Evolutionary conservation across 2,797 vertebrate species (phyloP).

Genomic region (Eupleurogrammus muticus): DNA sequence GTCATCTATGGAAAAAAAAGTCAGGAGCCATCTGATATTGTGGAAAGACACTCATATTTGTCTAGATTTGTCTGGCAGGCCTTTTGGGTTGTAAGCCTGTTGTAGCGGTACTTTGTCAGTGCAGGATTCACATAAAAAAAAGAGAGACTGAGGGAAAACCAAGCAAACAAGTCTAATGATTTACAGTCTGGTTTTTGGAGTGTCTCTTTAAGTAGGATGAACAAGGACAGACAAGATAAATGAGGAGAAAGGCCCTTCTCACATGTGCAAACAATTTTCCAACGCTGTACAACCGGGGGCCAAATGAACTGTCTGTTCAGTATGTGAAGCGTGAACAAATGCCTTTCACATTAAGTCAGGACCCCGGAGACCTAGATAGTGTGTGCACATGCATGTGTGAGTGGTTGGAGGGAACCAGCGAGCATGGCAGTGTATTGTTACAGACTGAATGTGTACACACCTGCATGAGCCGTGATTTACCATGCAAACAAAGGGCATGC

Average conservation of each 20-base stretch:
- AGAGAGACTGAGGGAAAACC: constrained; percentile 14
- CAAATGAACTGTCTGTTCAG: constrained; percentile 69
- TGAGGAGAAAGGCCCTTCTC: constrained; percentile 53
- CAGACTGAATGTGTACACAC: constrained; percentile 27
- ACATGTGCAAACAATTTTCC: constrained; percentile 76
- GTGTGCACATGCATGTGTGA: constrained; percentile 21
- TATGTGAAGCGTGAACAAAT: constrained; percentile 73
- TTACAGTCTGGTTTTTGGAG: constrained; percentile 44
- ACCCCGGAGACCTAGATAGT: constrained; percentile 37
- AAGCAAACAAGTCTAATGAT: constrained; percentile 34
- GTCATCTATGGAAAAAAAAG: constrained; percentile 36
- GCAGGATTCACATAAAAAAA: constrained; percentile 18
- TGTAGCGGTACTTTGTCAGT: constrained; percentile 4
- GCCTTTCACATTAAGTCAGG: constrained; percentile 71
- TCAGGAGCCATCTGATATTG: constrained; percentile 9
- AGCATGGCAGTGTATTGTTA: constrained; percentile 23
- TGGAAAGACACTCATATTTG: constrained; percentile 5
- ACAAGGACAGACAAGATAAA: constrained; percentile 65
- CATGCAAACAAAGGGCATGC: constrained; percentile 59
- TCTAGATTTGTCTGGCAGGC: constrained; percentile 6
- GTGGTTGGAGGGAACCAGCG: neutral
- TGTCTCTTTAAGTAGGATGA: constrained; percentile 49
- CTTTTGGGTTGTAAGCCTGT: neutral
- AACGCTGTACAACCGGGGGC: constrained; percentile 51
- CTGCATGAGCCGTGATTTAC: constrained; percentile 38